Evolutionary conservation across 92 coral and sea anemone genomes (phyloP).

Genomic region (Porites cylindrica): DNA sequence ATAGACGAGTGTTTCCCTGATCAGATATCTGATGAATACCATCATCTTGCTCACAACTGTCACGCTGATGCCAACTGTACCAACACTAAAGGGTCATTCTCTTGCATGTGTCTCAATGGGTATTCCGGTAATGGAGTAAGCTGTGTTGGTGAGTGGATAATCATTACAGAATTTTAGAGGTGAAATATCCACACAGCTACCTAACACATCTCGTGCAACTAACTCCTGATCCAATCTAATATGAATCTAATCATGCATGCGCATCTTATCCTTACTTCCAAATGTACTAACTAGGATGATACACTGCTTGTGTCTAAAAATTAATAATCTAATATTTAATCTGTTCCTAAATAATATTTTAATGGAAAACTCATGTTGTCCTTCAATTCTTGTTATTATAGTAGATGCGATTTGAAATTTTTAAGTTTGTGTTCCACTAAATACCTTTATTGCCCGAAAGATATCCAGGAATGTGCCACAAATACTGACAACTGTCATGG

Average conservation of each 20-base stretch:
- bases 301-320: not conserved
- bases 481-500: slow-evolving; percentile 65
- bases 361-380: no score
- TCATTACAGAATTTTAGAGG: slow-evolving; percentile 50
- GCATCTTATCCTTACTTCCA: not conserved
- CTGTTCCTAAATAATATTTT: not conserved
- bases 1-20: not conserved
- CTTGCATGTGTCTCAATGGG: slow-evolving; percentile 77
- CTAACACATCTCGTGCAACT: not conserved
- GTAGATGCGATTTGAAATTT: no score
- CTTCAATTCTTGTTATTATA: no score
- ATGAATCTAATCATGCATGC: not conserved
- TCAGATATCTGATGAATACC: not conserved
- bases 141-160: slow-evolving; percentile 50
- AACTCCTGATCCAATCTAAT: slow-evolving; percentile 28
- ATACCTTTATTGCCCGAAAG: slow-evolving; percentile 9
- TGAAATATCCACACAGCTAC: slow-evolving; percentile 7
- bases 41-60: slow-evolving; percentile 70
- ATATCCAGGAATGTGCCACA: slow-evolving; percentile 49
- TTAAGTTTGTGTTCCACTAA: not conserved
- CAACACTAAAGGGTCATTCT: slow-evolving; percentile 79
- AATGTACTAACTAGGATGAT: not conserved
- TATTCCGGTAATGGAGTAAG: slow-evolving; percentile 76
- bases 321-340: not conserved
- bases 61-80: slow-evolving; percentile 72